phyloP scores from a whole-genome alignment of 35 echinoderm and acorn worm genomes.

The Apostichopus japonicus region DNA sequence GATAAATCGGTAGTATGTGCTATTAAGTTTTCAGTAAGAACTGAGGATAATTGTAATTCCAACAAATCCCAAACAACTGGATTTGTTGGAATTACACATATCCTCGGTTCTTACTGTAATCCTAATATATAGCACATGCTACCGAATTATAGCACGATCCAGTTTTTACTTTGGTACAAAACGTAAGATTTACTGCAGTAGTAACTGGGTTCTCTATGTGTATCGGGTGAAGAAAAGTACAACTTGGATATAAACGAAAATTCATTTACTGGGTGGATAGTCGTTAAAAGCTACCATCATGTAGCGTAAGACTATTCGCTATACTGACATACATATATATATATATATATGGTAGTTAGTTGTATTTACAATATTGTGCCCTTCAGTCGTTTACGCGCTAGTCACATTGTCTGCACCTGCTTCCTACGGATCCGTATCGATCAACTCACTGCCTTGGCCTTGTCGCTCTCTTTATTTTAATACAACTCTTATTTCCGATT shows the following conservation, averaged over 20 bases:
- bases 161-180: too few relatives aligned
- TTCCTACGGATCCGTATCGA: slow-evolving; percentile 42
- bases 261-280: not conserved
- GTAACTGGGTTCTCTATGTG: too few relatives aligned
- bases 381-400: slow-evolving; percentile 47
- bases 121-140: too few relatives aligned
- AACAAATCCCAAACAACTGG: not conserved
- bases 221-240: not conserved
- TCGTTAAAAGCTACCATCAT: not conserved
- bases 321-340: not conserved
- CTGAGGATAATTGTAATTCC: too few relatives aligned
- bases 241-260: not conserved
- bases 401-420: slow-evolving; percentile 25
- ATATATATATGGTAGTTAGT: not conserved
- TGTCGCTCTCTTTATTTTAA: slow-evolving; percentile 49
- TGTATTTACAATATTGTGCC: slow-evolving; percentile 41
- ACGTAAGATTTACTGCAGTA: too few relatives aligned
- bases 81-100: too few relatives aligned
- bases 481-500: slow-evolving; percentile 47
- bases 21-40: too few relatives aligned
- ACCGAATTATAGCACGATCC: too few relatives aligned
- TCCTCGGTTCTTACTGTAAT: too few relatives aligned
- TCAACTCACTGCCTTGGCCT: slow-evolving; percentile 24
- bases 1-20: too few relatives aligned
- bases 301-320: not conserved